Base-by-base conservation (phyloP, 1,140 invertebrate species). In the Eulimnadia texana region DNA sequence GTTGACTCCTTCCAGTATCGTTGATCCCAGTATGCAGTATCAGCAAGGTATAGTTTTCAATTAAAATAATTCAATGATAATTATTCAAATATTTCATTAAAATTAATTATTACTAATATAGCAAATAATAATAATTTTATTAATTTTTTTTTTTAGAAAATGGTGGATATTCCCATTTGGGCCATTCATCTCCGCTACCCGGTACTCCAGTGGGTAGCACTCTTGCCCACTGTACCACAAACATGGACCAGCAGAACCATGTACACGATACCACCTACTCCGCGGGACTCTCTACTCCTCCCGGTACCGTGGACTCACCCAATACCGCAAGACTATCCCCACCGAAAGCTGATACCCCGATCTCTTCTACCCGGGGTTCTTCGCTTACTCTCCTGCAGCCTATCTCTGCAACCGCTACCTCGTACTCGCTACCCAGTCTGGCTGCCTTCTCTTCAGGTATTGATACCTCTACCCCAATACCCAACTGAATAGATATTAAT, bases 401-500 rank as follows among this genome's bases (percentile, higher is more conserved):
- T 58, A 78, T 78, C 65, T 75, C 69, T 33, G 66, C 66, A 55
- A 63, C 66, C 53, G 33, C 33, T 42, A 42, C 73, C 77, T 79
- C 70, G 50, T 80, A 81, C 51, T 78, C 82, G 62, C 76, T 85
- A 63, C 82, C 82, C 53, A 83, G 82, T 77, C 84, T 85, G 71
- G 16, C 33, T 42, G 80, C 81, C 70, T 80, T 81, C 64, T 85
- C 84, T 70, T 76, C 82, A 42, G 77, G 33, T 16, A 42, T 42
- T 1, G 25, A 52, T 23, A 52, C 51, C n/a, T n/a, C 51, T 52
- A 52, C 22, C 51, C 51, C 16, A 52, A 52, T 11, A 52, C 22
- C 22, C 22, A 3, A 22, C 13, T 42, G 51, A 60, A 58, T 22
- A 58, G 52, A 0, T 54, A 27, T 42, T 33, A 28, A 25, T 22